These are phyloP conservation scores for Rhogogaster chlorosoma DNA, from an alignment of 2,888 invertebrate species.

Conservation along the genomic window DNA sequence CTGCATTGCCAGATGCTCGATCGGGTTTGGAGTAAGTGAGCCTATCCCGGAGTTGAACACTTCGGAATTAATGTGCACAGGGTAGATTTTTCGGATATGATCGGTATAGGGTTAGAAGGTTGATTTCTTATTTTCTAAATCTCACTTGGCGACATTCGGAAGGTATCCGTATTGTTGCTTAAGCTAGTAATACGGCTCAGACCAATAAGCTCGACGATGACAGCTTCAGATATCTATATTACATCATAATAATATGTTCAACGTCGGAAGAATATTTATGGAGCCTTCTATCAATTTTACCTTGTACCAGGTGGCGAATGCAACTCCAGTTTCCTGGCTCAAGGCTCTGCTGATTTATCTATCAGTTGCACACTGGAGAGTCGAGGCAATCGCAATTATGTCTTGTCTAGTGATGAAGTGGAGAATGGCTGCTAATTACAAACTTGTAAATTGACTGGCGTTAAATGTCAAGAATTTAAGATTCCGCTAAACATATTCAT, in stretches of 20 bases:
- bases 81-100: neutral
- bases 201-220: constrained; percentile 8
- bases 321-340: neutral
- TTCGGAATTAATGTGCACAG: neutral
- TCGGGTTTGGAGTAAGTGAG: constrained; percentile 24
- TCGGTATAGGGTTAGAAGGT: neutral
- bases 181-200: constrained; percentile 9
- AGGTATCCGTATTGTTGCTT: neutral
- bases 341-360: constrained; percentile 7
- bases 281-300: constrained; percentile 13
- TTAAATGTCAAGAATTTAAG: neutral
- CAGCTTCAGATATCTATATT: constrained; percentile 12
- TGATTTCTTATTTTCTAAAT: neutral
- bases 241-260: too few relatives aligned
- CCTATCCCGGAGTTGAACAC: constrained; percentile 1
- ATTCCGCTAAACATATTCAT: neutral
- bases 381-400: neutral
- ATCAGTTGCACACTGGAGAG: constrained; percentile 5
- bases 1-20: constrained; percentile 11
- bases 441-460: neutral
- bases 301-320: neutral
- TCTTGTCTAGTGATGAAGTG: neutral
- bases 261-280: constrained; percentile 4
- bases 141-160: neutral
- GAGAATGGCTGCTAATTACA: constrained; percentile 14